Base-by-base conservation (phyloP, 2,888 invertebrate species). In the Ennomos erosarius region DNA sequence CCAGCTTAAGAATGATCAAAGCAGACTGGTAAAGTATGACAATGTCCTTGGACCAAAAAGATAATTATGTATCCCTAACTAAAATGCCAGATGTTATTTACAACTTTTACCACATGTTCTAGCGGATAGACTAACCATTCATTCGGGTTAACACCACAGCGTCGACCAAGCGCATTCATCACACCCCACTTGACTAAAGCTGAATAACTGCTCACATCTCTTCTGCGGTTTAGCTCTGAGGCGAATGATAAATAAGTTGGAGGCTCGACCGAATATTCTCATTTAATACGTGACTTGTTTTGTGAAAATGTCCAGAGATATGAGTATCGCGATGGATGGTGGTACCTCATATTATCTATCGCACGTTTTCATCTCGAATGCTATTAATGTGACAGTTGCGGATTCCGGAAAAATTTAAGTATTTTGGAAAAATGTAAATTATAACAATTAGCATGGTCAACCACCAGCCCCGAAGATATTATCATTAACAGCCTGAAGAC, bases 221-320 rank as follows among this genome's bases (percentile, higher is more conserved):
- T 38, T 55, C 42, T 40, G 55, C 10, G 46, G 36, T 42, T 58
- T 52, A 88, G 87, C 85, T 82, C 82, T 84, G 89, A 86, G 85
- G 81, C 82, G 91, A 88, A 92, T 92, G 92, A 92, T 92, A 91
- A 91, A 92, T 92, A 92, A 90, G 90, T 84, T 78, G 76, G 87
- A 85, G 90, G 87, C 86, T 88, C 82, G 87, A 81, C 88, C 90
- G 88, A 92, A 91, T 92, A 92, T 91, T 91, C 91, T 90, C 91
- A 92, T 92, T 90, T 91, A 90, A 86, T 90, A 92, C 91, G 91
- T 92, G 91, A 90, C 91, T 84, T 89, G 91, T 87, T 91, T 91
- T 80, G 84, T 78, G 85, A 89, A 86, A 84, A 87, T 83, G 84
- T 78, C 81, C 77, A 78, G 76, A 79, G 84, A 91, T 89, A 87